Evolutionary conservation across 2,113 vertebrate genomes (phyloP).

Genomic region (Cyprinodon brontotheroides): DNA sequence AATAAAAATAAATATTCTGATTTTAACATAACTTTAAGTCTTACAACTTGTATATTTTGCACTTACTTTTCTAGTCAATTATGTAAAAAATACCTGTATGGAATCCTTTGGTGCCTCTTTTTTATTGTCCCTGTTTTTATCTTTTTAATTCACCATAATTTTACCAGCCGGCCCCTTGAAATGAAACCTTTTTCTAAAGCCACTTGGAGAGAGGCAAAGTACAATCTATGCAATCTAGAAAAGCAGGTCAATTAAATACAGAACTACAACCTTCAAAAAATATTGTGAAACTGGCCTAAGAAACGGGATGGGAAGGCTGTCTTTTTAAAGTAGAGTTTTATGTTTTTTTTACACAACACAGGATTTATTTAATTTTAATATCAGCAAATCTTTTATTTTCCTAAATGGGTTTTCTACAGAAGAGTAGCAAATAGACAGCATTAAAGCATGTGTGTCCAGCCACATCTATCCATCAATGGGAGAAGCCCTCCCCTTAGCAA

Average conservation of each 20-base stretch:
- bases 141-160: background rate
- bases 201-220: background rate
- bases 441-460: background rate
- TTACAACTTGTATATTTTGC: background rate
- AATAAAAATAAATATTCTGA: background rate
- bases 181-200: background rate
- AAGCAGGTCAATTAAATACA: background rate
- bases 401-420: background rate
- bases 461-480: conserved; percentile 27
- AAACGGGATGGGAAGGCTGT: background rate
- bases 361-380: background rate
- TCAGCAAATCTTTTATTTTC: background rate
- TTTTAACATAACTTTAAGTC: background rate
- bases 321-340: too few species aligned
- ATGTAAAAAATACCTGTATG: too few species aligned
- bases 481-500: conserved; percentile 73
- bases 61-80: background rate
- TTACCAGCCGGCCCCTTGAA: background rate
- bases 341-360: too few species aligned
- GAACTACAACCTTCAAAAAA: background rate
- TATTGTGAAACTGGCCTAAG: background rate
- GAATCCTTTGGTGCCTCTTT: too few species aligned
- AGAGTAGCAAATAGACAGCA: background rate
- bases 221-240: background rate
- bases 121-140: too few species aligned